phyloP scores from a whole-genome alignment of 2,113 vertebrate species.

The Caretta caretta region DNA sequence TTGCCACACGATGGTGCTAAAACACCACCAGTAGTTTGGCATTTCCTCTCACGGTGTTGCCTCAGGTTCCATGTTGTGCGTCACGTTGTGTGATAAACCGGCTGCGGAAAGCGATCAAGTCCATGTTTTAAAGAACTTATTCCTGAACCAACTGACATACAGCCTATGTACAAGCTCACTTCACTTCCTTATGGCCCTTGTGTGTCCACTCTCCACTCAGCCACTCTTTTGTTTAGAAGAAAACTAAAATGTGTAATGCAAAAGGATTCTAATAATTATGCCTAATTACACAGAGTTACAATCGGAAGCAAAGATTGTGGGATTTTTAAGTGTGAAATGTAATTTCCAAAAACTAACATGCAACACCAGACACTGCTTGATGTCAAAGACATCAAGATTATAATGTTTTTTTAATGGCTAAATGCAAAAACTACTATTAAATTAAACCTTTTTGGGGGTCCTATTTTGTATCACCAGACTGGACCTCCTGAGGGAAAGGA shows the following conservation, averaged over 20 bases:
- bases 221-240: fast-evolving
- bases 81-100: neutral
- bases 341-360: neutral
- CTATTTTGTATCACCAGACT: neutral
- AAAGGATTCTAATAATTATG: neutral
- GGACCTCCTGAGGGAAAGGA: neutral
- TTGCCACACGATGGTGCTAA: slow-evolving; percentile 65
- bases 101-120: neutral
- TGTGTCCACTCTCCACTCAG: neutral
- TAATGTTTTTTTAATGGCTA: neutral
- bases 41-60: fast-evolving
- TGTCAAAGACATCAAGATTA: no score
- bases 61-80: neutral
- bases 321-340: neutral
- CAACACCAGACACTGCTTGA: neutral
- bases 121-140: fast-evolving
- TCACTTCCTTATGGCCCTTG: neutral
- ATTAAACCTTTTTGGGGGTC: neutral
- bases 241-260: neutral
- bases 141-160: neutral
- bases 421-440: neutral
- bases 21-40: slow-evolving; percentile 1
- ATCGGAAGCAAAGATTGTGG: neutral
- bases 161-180: neutral
- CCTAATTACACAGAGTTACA: neutral